Percentiles rank a stretch among this genome's conserved stretches.
These are phyloP conservation scores for Pyrochroa serraticornis DNA, from an alignment of 2,888 invertebrate genomes.

Conservation along the genomic window DNA sequence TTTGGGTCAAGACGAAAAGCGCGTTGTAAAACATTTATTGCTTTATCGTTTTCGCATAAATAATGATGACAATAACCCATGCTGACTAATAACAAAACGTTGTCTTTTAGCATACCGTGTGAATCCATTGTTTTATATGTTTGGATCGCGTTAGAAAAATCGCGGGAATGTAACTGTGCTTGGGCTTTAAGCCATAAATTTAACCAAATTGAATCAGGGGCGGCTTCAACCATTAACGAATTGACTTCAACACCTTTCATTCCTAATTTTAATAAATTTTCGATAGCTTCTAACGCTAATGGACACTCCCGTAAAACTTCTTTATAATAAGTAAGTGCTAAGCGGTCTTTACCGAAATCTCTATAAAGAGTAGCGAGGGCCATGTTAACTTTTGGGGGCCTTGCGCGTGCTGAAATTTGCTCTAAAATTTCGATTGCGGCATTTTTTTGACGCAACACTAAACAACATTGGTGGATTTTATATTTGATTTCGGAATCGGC, in stretches of 20 bases:
- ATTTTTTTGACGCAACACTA: slow-evolving; percentile 68
- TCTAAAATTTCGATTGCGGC: slow-evolving; percentile 66
- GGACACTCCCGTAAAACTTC: slow-evolving; percentile 77
- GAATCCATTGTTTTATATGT: slow-evolving; percentile 72
- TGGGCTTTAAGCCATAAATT: slow-evolving; percentile 69
- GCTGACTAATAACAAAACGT: slow-evolving; percentile 68
- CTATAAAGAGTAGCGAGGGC: slow-evolving; percentile 76
- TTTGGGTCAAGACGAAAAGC: slow-evolving; percentile 49
- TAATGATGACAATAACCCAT: slow-evolving; percentile 77
- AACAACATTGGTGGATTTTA: slow-evolving; percentile 72
- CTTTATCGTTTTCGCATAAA: slow-evolving; percentile 72
- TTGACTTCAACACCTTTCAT: slow-evolving; percentile 73
- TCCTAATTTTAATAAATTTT: slow-evolving; percentile 73
- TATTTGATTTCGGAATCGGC: slow-evolving; percentile 75
- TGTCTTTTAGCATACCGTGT: slow-evolving; percentile 68
- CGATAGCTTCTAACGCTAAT: slow-evolving; percentile 75
- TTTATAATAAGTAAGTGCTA: slow-evolving; percentile 76
- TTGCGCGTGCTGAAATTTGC: slow-evolving; percentile 67
- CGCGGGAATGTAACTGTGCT: slow-evolving; percentile 69
- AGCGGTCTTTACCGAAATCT: slow-evolving; percentile 71
- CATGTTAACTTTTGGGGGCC: slow-evolving; percentile 77
- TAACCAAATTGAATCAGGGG: slow-evolving; percentile 62
- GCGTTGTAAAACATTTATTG: slow-evolving; percentile 63
- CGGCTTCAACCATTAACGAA: slow-evolving; percentile 68
- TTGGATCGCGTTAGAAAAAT: slow-evolving; percentile 70